Evolutionary conservation across 2,113 vertebrate genomes (phyloP).

Genomic region (Nannospalax galili): DNA sequence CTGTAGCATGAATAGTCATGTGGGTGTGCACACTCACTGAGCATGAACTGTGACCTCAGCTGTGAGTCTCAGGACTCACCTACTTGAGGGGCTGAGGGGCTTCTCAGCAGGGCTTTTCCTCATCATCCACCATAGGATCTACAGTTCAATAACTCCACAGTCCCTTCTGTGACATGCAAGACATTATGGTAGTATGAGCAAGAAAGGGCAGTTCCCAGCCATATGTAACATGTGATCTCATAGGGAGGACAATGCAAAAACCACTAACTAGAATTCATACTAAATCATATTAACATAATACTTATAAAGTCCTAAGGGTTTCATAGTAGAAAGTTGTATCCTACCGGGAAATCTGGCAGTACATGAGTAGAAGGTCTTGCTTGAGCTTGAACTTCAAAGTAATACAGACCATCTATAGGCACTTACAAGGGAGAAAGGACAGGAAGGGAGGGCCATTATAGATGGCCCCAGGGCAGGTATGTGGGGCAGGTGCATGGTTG

Average conservation of each 20-base stretch:
- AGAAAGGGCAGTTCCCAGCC: neutral
- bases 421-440: no score
- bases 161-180: neutral
- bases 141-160: rapidly evolving
- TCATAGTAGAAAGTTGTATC: neutral
- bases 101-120: neutral
- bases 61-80: rapidly evolving
- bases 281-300: rapidly evolving
- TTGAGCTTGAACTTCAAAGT: neutral
- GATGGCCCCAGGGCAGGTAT: rapidly evolving
- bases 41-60: no score
- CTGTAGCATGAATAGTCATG: neutral
- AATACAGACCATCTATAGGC: rapidly evolving
- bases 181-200: neutral
- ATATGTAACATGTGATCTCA: rapidly evolving
- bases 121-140: neutral
- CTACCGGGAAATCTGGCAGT: neutral
- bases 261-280: no score
- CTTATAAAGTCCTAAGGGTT: neutral
- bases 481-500: no score
- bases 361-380: no score
- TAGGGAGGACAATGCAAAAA: neutral
- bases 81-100: neutral
- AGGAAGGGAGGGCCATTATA: neutral
- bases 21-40: no score